Evolutionary conservation across 2,888 invertebrate genomes (phyloP), one percentile per base, ranked within the genome.

Genomic region (Cenopis cana): DNA sequence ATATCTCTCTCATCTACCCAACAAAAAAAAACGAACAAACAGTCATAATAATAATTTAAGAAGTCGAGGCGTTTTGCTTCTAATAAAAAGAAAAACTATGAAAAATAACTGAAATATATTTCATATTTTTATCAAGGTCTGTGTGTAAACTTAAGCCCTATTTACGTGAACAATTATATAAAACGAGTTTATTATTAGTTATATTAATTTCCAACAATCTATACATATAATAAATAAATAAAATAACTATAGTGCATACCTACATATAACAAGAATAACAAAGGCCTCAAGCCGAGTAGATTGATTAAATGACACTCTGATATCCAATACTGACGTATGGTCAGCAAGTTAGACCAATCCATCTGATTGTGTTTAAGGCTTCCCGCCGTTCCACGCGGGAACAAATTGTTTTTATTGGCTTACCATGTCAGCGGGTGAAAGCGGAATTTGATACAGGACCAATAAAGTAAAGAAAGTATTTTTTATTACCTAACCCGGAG

Each of bases 361-460:
- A 82, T 81, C 78, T 80, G 78, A 84, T 84, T 84, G 73, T 79
- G 78, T 72, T 66, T 76, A 50, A 79, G 81, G 83, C 79, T 79
- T 79, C 79, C 55, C 72, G 64, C 29, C 10, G 60, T 11, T 33
- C 20, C 55, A 56, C 56, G 14, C 49, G 64, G 29, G 57, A 57
- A 57, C 33, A 33, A 52, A 20, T 54, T 54, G 46, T 65, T 60
- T 57, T 72, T 68, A 75, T 75, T 73, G 71, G 74, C 74, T 75
- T 75, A 74, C 14, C 24, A 46, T 69, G 72, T 69, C 74, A 68
- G 62, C 56, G 59, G 50, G 68, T 57, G 55, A 60, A 61, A 73
- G 64, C 33, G 72, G 60, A 74, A 72, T 70, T 70, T n/a, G 65
- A 54, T 65, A 59, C 57, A 33, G 54, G 29, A 52, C 18, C 50